phyloP scores from a whole-genome alignment of 2,888 invertebrate genomes.

The Dryobota labecula region DNA sequence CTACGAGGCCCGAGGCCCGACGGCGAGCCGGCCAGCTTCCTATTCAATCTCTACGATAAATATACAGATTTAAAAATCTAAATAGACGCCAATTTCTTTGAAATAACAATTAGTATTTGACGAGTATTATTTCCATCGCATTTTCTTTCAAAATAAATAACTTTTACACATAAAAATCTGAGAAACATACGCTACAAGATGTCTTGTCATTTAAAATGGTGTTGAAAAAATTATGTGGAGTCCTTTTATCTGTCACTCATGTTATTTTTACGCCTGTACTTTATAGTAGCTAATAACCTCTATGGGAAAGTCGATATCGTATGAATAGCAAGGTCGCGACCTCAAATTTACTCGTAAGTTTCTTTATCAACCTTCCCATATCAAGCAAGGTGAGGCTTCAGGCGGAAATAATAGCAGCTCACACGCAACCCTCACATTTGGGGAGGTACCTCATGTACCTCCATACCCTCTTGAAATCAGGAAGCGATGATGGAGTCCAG shows the following conservation, averaged over 20 bases:
- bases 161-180: neutral
- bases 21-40: slow-evolving; percentile 32
- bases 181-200: neutral
- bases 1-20: slow-evolving; percentile 41
- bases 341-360: slow-evolving; percentile 77
- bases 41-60: slow-evolving; percentile 35
- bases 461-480: slow-evolving; percentile 65
- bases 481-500: slow-evolving; percentile 65
- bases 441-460: slow-evolving; percentile 55
- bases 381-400: slow-evolving; percentile 80
- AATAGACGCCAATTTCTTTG: slow-evolving; percentile 1
- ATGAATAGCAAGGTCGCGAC: slow-evolving; percentile 70
- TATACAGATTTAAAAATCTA: slow-evolving; percentile 20
- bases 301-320: slow-evolving; percentile 63
- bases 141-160: slow-evolving; percentile 23
- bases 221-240: neutral
- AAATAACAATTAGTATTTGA: slow-evolving; percentile 2
- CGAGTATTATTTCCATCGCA: neutral
- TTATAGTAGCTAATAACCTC: slow-evolving; percentile 42
- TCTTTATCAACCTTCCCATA: slow-evolving; percentile 79
- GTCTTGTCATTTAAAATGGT: neutral
- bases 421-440: slow-evolving; percentile 83
- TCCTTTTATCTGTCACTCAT: slow-evolving; percentile 21
- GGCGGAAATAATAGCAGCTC: slow-evolving; percentile 79
- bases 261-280: slow-evolving; percentile 31